Evolutionary conservation across 2,888 invertebrate genomes (phyloP), one percentile per base, ranked within the genome.

Genomic region (Spialia ferax): DNA sequence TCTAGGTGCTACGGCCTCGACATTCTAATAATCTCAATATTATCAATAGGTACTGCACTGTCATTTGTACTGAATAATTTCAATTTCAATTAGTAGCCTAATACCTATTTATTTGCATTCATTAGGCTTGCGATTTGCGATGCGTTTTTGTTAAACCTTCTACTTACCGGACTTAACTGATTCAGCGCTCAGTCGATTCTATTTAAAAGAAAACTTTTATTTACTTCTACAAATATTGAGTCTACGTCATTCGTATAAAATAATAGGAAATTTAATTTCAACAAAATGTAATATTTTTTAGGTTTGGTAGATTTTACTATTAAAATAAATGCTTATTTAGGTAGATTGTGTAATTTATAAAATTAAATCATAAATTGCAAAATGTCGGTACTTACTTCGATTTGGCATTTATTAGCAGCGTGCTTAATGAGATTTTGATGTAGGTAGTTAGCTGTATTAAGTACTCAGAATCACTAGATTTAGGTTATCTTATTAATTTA

Each of bases 11-110:
- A 52, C 52, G 65, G 59, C 65, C 65, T 65, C 57, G 65, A 65
- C 65, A 65, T 65, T 65, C 65, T 65, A 65, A 59, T 52, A 54
- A 54, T 54, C 50, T 45, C 18, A 45, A 45, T 45, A 64, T 57
- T 50, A 65, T 56, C 35, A 35, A 38, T 65, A 59, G 45, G 18
- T 59, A 65, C 59, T 57, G 65, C 59, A 65, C 50, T 50, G 64
- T 64, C 64, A 57, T 64, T 63, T 48, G 56, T 63, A 32, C 22
- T 48, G 15, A 42, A 57, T 64, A 56, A 64, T 64, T 64, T 57
- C 56, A 56, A 35, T 64, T 64, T 57, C 56, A 57, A 64, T 64
- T 56, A 64, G 23, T 6, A 23, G 18, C 18, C 32, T 7, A 32
- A 32, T 32, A 32, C 7, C 32, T 52, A 52, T 22, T 45, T 23